These are phyloP conservation scores for Tringa solitaria DNA, from an alignment of 2,113 vertebrate species.

Conservation along the genomic window DNA sequence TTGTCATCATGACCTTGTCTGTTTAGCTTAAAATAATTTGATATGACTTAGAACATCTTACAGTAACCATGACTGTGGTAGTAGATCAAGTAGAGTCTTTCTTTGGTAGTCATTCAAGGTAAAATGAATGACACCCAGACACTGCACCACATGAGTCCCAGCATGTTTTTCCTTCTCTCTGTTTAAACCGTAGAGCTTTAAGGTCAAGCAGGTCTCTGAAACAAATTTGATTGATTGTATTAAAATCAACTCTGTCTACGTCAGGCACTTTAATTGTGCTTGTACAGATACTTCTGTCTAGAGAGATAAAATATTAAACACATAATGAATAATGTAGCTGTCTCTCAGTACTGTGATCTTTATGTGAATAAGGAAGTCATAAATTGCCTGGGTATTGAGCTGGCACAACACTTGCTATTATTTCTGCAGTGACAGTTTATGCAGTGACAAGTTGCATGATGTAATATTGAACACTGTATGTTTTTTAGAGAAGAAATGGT, in stretches of 20 bases:
- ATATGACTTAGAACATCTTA: background rate
- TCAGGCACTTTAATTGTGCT: conserved; percentile 29
- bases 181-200: background rate
- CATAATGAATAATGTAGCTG: conserved; percentile 35
- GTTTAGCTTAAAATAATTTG: background rate
- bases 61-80: background rate
- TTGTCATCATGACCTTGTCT: background rate
- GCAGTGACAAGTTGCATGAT: background rate
- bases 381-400: conserved; percentile 4
- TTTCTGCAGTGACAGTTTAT: conserved; percentile 12
- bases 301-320: conserved; percentile 47
- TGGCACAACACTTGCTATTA: background rate
- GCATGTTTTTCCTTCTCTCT: background rate
- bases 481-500: background rate
- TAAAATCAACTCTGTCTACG: background rate
- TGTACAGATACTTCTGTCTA: background rate
- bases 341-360: background rate
- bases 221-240: background rate
- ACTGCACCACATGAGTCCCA: background rate
- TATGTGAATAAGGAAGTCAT: conserved; percentile 14
- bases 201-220: conserved; percentile 4
- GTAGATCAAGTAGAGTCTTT: background rate
- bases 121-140: background rate
- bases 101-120: background rate
- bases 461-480: background rate